Evolutionary conservation across 2,113 vertebrate genomes (phyloP).

Genomic region (Phrynosoma platyrhinos): DNA sequence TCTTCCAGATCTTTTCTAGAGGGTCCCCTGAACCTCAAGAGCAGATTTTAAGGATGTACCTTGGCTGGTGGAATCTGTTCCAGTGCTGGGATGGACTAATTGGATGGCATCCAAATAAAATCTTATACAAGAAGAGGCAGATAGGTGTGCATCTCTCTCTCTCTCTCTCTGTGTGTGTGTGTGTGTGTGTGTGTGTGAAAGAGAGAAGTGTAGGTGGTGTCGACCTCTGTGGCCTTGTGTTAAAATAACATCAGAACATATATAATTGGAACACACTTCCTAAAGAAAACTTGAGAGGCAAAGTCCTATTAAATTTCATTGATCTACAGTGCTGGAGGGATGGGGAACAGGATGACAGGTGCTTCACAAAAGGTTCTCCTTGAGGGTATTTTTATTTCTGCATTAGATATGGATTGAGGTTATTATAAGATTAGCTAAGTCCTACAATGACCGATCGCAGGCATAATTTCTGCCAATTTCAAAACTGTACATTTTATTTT

Average conservation of each 20-base stretch:
- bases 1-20: neutral
- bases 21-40: neutral
- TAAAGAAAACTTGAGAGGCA: constrained; percentile 17
- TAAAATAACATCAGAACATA: neutral
- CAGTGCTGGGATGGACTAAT: neutral
- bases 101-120: constrained; percentile 27
- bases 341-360: neutral
- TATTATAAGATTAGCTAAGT: neutral
- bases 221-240: neutral
- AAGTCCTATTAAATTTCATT: constrained; percentile 8
- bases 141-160: neutral
- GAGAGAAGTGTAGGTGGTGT: neutral
- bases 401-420: neutral
- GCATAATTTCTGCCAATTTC: neutral
- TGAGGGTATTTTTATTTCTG: neutral
- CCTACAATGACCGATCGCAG: neutral
- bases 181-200: neutral
- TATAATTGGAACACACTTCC: neutral
- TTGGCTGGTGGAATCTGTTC: neutral
- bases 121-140: neutral
- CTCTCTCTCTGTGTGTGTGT: too few species aligned
- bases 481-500: neutral
- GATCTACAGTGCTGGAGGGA: neutral
- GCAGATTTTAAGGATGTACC: neutral
- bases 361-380: neutral